Conservation (phyloP, 2,113 vertebrate species). For the Rallus limicola region DNA sequence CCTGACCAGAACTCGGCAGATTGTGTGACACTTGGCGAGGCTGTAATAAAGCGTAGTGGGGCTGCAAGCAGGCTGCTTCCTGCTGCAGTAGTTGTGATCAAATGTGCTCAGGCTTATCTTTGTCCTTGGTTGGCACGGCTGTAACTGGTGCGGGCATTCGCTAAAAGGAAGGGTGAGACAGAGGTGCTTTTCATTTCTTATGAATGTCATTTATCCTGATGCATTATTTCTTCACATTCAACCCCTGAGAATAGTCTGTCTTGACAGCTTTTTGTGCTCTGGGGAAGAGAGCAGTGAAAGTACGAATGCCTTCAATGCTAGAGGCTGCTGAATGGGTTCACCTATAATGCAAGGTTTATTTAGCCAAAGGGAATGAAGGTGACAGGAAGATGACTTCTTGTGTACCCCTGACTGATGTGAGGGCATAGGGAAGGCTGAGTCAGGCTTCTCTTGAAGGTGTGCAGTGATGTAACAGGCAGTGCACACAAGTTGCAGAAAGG, state of each 20-base stretch:
- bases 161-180: not conserved
- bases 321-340: not conserved
- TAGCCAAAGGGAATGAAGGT: not conserved
- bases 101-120: not conserved
- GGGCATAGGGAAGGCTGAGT: not conserved
- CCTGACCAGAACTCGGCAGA: not conserved
- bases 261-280: not conserved
- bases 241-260: not conserved
- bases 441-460: not conserved
- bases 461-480: not conserved
- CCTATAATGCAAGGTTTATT: not conserved
- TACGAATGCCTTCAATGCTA: not conserved
- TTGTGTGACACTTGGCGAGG: not conserved
- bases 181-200: not conserved
- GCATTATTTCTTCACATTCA: not conserved
- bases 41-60: not conserved
- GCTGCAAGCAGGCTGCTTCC: not conserved
- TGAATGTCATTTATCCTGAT: not conserved
- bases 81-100: not conserved
- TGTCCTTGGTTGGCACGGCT: not conserved
- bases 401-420: not conserved
- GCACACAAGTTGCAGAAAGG: not conserved
- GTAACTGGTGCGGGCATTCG: not conserved
- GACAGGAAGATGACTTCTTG: too few species aligned
- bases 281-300: not conserved